phyloP scores from a whole-genome alignment of 2,888 invertebrate genomes.

The Caenorhabditis sp. region DNA sequence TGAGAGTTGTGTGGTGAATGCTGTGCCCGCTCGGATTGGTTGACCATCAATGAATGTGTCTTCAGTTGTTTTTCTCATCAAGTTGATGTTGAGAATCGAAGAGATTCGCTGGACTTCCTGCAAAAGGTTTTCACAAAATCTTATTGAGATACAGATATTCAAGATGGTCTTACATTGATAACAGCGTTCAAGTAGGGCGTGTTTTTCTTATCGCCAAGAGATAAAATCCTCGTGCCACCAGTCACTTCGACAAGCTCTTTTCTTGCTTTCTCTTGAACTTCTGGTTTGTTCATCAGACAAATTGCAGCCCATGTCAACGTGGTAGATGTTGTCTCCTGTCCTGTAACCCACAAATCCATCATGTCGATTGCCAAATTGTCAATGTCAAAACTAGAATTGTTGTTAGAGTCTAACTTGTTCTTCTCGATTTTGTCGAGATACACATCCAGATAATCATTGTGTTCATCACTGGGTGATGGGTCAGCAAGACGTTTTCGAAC shows the following conservation, averaged over 20 bases:
- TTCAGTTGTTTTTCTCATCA: constrained; percentile 8
- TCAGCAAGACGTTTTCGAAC: neutral
- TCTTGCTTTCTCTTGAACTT: constrained; percentile 23
- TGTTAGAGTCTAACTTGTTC: constrained; percentile 14
- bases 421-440: constrained; percentile 20
- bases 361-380: constrained; percentile 35
- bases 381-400: constrained; percentile 12
- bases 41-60: constrained; percentile 39
- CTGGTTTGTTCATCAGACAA: constrained; percentile 42
- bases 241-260: constrained; percentile 33
- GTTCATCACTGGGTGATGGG: constrained; percentile 1
- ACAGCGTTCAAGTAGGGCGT: constrained; percentile 34
- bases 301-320: constrained; percentile 40
- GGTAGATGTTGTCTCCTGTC: constrained; percentile 49
- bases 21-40: constrained; percentile 24
- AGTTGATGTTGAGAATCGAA: constrained; percentile 37
- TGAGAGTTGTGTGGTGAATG: constrained; percentile 32
- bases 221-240: constrained; percentile 17
- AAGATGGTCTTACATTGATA: constrained; percentile 17
- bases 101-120: constrained; percentile 38
- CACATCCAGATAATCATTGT: constrained; percentile 31
- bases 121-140: neutral
- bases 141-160: neutral
- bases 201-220: constrained; percentile 18
- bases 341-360: constrained; percentile 49